Evolutionary conservation across 2,888 invertebrate species (phyloP).

Genomic region (Creontiades dilutus): DNA sequence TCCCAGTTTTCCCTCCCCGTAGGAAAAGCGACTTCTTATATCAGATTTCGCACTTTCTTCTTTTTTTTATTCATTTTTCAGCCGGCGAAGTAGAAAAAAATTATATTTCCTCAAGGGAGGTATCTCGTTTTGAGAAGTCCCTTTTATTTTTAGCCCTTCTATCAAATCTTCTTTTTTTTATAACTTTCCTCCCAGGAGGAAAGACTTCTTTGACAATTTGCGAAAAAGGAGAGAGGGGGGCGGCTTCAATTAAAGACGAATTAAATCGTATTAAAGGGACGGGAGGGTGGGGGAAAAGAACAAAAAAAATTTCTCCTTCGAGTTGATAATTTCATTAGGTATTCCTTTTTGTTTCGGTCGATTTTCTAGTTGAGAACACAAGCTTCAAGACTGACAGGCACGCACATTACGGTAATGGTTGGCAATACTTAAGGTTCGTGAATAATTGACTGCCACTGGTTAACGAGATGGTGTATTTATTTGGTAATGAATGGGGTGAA

Average conservation of each 20-base stretch:
- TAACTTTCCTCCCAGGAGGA: no score
- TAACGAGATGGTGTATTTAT: no score
- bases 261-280: not conserved
- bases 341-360: not conserved
- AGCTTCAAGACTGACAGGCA: not conserved
- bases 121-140: conserved; percentile 3
- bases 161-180: not conserved
- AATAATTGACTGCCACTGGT: not conserved
- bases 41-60: conserved; percentile 21
- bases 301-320: not conserved
- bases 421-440: not conserved
- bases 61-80: no score
- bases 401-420: not conserved
- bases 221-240: not conserved
- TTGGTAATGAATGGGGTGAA: no score
- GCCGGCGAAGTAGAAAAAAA: not conserved
- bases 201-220: conserved; percentile 20
- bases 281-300: not conserved
- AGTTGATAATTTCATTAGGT: conserved; percentile 21
- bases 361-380: not conserved
- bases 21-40: not conserved
- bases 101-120: conserved; percentile 6
- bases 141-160: conserved; percentile 11
- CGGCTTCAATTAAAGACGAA: conserved; percentile 11
- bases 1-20: not conserved